Base-by-base conservation (phyloP, 2,113 vertebrate genomes). In the Amphiprion percula region DNA sequence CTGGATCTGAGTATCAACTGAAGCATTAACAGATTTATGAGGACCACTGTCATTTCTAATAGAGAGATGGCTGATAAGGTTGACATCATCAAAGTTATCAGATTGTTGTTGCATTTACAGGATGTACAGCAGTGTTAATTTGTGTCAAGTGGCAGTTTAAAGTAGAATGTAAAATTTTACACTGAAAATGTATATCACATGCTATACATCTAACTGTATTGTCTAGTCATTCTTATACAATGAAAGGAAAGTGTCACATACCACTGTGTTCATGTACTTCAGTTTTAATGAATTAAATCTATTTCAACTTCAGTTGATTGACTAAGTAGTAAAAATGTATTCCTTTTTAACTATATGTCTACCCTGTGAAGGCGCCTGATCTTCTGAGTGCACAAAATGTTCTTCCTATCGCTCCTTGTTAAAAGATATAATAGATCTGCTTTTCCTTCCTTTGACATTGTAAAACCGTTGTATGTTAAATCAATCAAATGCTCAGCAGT, bases 381-480 rank as follows among this genome's bases (percentile, higher is more conserved):
- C 7, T 24, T 44, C 28, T 26, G 7, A 33, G 2, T 54, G 21
- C 19, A 55, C 49, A 14, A 17, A 8, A 47, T 2, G 4, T 17
- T 23, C 12, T 7, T 7, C 7, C 8, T 49, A n/a, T 6, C 49
- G 53, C 24, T 11, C 15, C 10, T 5, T 41, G 1, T 58, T 68
- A 49, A 58, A 26, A 58, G 3, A 12, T 4, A 12, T 4, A 24
- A 4, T n/a, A 6, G 10, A 10, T 76, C 55, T 6, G 1, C 28
- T 46, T 64, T 30, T 74, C 19, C n/a, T 46, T 5, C 11, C 52
- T 63, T 67, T 71, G n/a, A n/a, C 3, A 2, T 15, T 54, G 72
- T 70, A 26, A 63, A 83, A 77, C 21, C 24, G 24, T 23, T 52
- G 67, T 76, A 53, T 24, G 44, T 11, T 68, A 78, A 77, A 26